Conservation (phyloP, 2,888 invertebrate species). For the Xiphydria camelus region DNA sequence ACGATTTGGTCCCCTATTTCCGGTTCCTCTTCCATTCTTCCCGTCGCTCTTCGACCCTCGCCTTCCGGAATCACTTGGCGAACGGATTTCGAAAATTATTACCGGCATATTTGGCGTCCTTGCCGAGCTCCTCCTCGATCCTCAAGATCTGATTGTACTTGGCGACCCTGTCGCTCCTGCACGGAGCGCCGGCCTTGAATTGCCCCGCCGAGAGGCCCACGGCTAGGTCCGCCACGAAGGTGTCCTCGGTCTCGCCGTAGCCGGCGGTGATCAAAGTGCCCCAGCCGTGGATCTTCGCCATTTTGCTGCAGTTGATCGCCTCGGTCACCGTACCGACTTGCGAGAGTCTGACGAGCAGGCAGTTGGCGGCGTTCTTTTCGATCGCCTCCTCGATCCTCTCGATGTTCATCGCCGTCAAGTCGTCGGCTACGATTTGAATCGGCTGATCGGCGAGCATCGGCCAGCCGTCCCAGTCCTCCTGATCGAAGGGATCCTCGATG, state of each 20-base stretch:
- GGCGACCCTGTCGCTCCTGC: slow-evolving; percentile 40
- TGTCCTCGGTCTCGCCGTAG: slow-evolving; percentile 47
- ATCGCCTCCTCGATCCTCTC: slow-evolving; percentile 46
- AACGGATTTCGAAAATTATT: slow-evolving; percentile 34
- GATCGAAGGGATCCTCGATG: slow-evolving; percentile 50
- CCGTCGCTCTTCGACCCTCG: neutral
- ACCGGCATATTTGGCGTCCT: slow-evolving; percentile 43
- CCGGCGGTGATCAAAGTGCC: slow-evolving; percentile 38
- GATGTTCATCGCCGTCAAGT: slow-evolving; percentile 43
- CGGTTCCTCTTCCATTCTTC: neutral
- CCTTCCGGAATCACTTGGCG: slow-evolving; percentile 6
- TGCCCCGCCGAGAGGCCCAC: slow-evolving; percentile 45
- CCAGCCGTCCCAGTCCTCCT: slow-evolving; percentile 51
- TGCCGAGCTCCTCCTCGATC: slow-evolving; percentile 50
- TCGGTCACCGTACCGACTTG: slow-evolving; percentile 49
- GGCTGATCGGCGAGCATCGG: slow-evolving; percentile 34
- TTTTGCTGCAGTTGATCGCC: slow-evolving; percentile 40
- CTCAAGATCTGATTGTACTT: slow-evolving; percentile 52
- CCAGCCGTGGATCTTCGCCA: slow-evolving; percentile 43
- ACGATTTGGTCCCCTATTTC: neutral
- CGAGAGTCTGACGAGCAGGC: slow-evolving; percentile 40
- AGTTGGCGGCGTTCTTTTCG: slow-evolving; percentile 41
- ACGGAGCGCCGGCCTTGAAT: slow-evolving; percentile 49
- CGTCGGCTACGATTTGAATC: slow-evolving; percentile 45
- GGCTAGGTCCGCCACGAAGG: slow-evolving; percentile 47